Evolutionary conservation across 2,797 vertebrate species (phyloP), one percentile per base, ranked within the genome.

Genomic region (Pithecia hirsuta): DNA sequence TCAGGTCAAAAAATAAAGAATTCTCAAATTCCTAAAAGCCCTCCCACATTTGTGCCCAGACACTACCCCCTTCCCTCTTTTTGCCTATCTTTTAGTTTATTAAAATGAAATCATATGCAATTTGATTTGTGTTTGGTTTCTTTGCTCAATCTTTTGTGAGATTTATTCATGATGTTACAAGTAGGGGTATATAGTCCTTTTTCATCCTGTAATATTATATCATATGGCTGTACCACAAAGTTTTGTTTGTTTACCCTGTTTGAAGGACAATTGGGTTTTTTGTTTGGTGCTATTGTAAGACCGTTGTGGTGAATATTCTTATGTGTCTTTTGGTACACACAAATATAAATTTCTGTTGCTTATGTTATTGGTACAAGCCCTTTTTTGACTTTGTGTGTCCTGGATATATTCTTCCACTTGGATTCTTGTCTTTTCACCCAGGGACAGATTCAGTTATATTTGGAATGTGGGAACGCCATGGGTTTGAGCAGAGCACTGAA

Each of bases 231-330:
- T 85, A 82, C 80, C 74, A 78, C 14, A 61, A 59, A 95, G 39
- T 91, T 94, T 82, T 91, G 13, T 74, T 50, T 97, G 46, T 75
- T 81, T 89, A 91, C 20, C 50, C 9, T 85, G 20, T 89, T 82
- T 93, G 41, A 84, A 72, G 28, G 83, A 44, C 39, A 50, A 1
- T 50, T 80, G n/a, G 4, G 7, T 57, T 90, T 96, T 81, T 82
- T 57, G 17, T 39, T 94, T 88, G 50, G 30, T n/a, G 7, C 30
- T 87, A 4, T 92, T 93, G 33, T 72, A 92, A 91, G 74, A 92
- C 79, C 50, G 41, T 11, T 55, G 20, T 50, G 3, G 6, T 67
- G n/a, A 92, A 61, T 90, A 52, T 52, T 89, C 50, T 70, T 30
- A 26, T 1, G 3, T 80, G 33, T 80, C 44, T 89, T 87, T 52